Evolutionary conservation across 2,888 invertebrate genomes (phyloP).

Genomic region (Tetranychus truncatus): DNA sequence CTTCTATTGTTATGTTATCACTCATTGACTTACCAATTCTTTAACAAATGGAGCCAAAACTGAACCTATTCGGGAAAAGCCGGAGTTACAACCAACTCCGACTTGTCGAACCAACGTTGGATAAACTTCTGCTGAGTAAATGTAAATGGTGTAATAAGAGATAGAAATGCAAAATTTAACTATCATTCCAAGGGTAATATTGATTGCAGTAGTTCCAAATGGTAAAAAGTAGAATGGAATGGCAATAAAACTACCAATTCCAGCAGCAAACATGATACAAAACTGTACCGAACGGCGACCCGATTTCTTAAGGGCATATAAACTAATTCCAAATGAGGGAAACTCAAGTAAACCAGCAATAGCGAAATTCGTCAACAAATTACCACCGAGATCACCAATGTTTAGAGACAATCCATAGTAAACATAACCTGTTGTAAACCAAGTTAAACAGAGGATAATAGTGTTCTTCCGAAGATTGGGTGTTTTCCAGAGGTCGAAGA

Average conservation of each 20-base stretch:
- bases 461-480: slow-evolving; percentile 16
- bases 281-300: slow-evolving; percentile 6
- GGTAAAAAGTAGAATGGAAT: not conserved
- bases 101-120: slow-evolving; percentile 19
- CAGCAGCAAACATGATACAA: slow-evolving; percentile 10
- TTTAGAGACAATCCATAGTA: slow-evolving; percentile 68
- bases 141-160: slow-evolving; percentile 17
- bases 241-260: not conserved
- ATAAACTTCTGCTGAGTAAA: slow-evolving; percentile 21
- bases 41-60: slow-evolving; percentile 20
- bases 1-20: not conserved
- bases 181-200: slow-evolving; percentile 14
- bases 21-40: slow-evolving; percentile 15
- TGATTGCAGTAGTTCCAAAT: not conserved
- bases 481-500: slow-evolving; percentile 14
- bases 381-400: slow-evolving; percentile 57
- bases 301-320: slow-evolving; percentile 14
- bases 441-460: slow-evolving; percentile 24
- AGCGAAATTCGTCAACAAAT: slow-evolving; percentile 59
- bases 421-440: slow-evolving; percentile 63
- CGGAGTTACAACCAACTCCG: slow-evolving; percentile 16
- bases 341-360: slow-evolving; percentile 59
- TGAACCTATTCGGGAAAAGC: slow-evolving; percentile 16
- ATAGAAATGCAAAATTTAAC: slow-evolving; percentile 19
- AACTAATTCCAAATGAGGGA: slow-evolving; percentile 42